Conservation (phyloP, 2,888 invertebrate species). For the Mythimna lalbum region DNA sequence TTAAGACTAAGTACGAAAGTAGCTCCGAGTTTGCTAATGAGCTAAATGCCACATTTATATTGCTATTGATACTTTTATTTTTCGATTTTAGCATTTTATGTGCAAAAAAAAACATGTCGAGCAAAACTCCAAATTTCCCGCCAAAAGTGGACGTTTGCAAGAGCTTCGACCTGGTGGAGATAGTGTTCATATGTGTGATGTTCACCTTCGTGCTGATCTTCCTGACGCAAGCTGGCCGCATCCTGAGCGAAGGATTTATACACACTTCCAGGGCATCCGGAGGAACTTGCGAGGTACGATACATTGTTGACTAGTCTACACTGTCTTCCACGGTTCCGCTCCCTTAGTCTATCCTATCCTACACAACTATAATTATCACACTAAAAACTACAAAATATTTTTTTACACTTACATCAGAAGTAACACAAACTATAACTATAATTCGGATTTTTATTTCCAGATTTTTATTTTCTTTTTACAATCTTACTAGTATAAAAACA, state of each 20-base stretch:
- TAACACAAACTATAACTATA: no score
- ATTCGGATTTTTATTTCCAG: no score
- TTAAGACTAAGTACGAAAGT: not conserved
- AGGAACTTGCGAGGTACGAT: constrained; percentile 31
- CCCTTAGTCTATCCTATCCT: not conserved
- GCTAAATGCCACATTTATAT: not conserved
- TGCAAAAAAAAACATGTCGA: constrained; percentile 10
- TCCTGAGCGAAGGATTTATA: constrained; percentile 70
- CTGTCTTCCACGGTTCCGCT: not conserved
- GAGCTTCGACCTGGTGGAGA: constrained; percentile 76
- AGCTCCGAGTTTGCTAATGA: no score
- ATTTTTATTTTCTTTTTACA: no score
- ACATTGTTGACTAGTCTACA: not conserved
- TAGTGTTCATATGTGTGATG: constrained; percentile 77
- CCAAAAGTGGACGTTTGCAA: constrained; percentile 58
- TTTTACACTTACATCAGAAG: no score
- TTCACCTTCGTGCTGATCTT: constrained; percentile 79
- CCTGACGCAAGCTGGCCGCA: constrained; percentile 74
- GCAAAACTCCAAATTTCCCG: constrained; percentile 38
- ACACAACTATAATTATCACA: no score
- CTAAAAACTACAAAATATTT: no score
- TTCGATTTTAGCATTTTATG: not conserved
- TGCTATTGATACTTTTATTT: not conserved
- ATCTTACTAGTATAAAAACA: no score
- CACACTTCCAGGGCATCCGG: constrained; percentile 10